Base-by-base conservation (phyloP, 2,113 vertebrate species). In the Ariopsis seemanni region DNA sequence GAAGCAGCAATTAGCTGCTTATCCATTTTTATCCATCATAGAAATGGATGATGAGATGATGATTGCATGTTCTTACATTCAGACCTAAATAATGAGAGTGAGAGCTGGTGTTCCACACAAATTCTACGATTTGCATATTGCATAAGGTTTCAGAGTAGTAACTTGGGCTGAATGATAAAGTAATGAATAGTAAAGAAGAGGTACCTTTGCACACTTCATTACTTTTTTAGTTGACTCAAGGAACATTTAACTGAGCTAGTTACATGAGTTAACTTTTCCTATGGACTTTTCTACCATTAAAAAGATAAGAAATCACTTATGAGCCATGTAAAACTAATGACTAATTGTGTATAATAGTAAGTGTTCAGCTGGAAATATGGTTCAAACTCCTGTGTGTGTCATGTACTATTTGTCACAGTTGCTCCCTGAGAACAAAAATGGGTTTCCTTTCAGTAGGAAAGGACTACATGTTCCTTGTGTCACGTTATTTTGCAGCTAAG, bases 61-160 rank as follows among this genome's bases (percentile, higher is more conserved):
- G 42, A 42, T 42, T 42, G 42, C 42, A 42, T 86, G 60, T 86
- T 65, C 15, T 62, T 86, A 20, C 27, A 67, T 77, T 79, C 75
- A 86, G 50, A 60, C 34, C 42, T 85, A n/a, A 67, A 53, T 79
- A 79, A 86, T 67, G 60, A 57, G 34, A 42, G 42, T 2, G 42
- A 42, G 42, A 42, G 42, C 42, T 27, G 72, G 84, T n/a, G 25
- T 77, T 48, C 71, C 48, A 58, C 42, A 42, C 2, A 63, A 60
- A 78, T n/a, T n/a, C 42, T 27, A 63, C 18, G 58, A 60, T 34
- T 60, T 50, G 57, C 42, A 62, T 27, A 62, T 78, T 65, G 53
- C 9, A 53, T 85, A 85, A 53, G 42, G 8, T 60, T 78, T 78
- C 58, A 78, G 57, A 22, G 11, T 69, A 58, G 52, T 67, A 75